A percentile compares a stretch with the other conserved stretches of the same genome.
Conservation (phyloP, 2,113 vertebrate genomes). For the Rhabdomys dilectus region DNA sequence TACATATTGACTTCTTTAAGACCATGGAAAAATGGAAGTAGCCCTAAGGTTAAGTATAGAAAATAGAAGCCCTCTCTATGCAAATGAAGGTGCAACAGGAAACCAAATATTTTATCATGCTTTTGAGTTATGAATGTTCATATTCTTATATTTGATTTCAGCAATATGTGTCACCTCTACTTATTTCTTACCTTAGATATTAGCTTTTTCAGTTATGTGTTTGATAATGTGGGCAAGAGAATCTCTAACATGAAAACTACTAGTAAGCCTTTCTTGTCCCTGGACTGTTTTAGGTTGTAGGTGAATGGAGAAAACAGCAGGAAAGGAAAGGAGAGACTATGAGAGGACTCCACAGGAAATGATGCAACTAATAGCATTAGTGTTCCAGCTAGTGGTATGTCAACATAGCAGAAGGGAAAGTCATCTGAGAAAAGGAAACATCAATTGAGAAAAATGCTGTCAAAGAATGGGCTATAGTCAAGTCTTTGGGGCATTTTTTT, state of each 20-base stretch:
- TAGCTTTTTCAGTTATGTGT: not conserved
- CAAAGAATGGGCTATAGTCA: not conserved
- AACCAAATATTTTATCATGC: not conserved
- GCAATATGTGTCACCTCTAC: not conserved
- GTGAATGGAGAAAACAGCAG: not conserved
- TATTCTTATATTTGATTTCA: not conserved
- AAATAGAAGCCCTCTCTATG: constrained; percentile 51
- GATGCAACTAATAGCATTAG: not conserved
- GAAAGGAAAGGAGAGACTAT: not conserved
- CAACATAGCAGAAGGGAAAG: not conserved
- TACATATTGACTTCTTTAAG: constrained; percentile 86
- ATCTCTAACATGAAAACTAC: not conserved
- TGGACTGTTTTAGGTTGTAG: not conserved
- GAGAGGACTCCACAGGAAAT: not conserved
- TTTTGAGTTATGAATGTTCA: not conserved
- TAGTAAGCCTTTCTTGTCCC: not conserved
- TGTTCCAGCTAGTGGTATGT: not conserved
- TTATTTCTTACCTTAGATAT: not conserved
- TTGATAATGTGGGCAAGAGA: not conserved
- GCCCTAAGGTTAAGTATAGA: constrained; percentile 78
- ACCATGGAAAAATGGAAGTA: constrained; percentile 69
- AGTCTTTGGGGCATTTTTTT: not conserved
- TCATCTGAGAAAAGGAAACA: not conserved
- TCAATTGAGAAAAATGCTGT: not conserved
- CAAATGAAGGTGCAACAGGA: constrained; percentile 28